Evolutionary conservation across 2,888 invertebrate species (phyloP).

Genomic region (Nineta flava): DNA sequence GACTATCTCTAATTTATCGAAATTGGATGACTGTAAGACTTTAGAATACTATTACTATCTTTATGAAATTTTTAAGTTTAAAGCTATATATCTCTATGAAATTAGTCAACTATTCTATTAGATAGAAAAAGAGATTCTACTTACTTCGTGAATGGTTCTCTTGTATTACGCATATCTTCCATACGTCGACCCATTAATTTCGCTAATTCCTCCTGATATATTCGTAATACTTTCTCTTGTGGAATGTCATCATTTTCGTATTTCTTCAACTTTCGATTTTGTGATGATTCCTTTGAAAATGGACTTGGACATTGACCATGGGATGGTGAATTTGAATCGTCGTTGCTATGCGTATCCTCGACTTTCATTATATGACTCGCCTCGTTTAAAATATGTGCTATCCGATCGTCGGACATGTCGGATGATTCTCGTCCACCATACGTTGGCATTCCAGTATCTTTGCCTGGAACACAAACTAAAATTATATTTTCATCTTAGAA

Average conservation of each 20-base stretch:
- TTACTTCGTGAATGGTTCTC: conserved; percentile 70
- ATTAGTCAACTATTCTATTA: too few relatives aligned
- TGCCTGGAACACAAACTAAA: conserved; percentile 35
- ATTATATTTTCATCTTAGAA: neutral
- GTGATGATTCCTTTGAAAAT: conserved; percentile 56
- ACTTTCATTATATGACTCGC: conserved; percentile 80
- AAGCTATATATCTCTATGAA: too few relatives aligned
- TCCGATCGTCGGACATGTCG: conserved; percentile 75
- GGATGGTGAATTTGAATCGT: conserved; percentile 64
- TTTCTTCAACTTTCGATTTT: conserved; percentile 63
- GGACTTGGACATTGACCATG: conserved; percentile 68
- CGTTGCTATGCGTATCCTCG: conserved; percentile 58
- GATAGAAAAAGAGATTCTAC: conserved; percentile 15
- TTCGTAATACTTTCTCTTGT: conserved; percentile 87
- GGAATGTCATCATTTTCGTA: conserved; percentile 91
- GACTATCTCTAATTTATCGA: too few relatives aligned
- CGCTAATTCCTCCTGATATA: conserved; percentile 88
- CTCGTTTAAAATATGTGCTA: conserved; percentile 85
- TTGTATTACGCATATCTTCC: conserved; percentile 56
- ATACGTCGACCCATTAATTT: conserved; percentile 74
- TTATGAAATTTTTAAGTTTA: too few relatives aligned
- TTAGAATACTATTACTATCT: too few relatives aligned
- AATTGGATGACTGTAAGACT: too few relatives aligned
- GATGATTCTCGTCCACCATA: conserved; percentile 62
- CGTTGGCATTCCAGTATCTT: conserved; percentile 66